Percentiles rank a stretch among this genome's conserved stretches.
phyloP scores from a whole-genome alignment of 2,113 vertebrate genomes.

The Chiloscyllium plagiosum region DNA sequence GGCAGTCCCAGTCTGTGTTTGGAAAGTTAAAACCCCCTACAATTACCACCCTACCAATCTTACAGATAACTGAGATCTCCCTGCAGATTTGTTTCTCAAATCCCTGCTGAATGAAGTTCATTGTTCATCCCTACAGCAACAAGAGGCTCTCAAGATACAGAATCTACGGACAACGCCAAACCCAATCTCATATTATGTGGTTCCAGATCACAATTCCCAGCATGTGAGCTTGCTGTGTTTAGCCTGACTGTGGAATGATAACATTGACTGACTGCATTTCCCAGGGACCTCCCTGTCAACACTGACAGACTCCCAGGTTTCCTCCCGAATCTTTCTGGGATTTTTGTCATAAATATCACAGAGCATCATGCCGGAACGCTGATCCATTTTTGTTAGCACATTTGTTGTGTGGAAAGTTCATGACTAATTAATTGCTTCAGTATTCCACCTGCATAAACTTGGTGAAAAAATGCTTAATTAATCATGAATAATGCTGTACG shows the following conservation, averaged over 20 bases:
- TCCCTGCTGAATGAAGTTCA: no score
- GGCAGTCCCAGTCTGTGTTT: no score
- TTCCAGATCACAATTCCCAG: background rate
- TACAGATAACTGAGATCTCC: no score
- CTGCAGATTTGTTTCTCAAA: no score
- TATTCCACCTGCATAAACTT: background rate
- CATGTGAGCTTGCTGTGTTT: background rate
- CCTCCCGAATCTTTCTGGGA: background rate
- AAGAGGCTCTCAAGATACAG: no score
- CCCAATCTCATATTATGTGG: background rate
- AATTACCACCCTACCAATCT: no score
- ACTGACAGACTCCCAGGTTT: background rate
- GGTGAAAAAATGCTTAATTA: background rate
- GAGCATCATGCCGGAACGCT: background rate
- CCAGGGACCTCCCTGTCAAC: background rate
- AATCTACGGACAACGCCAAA: no score
- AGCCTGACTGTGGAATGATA: background rate
- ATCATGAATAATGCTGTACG: background rate
- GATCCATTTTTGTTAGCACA: background rate
- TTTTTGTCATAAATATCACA: background rate
- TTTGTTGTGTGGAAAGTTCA: background rate
- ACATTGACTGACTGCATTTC: background rate
- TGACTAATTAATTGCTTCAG: background rate
- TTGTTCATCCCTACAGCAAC: no score
- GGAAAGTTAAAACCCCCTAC: no score